A percentile compares a stretch with the other conserved stretches of the same genome.
Conservation (phyloP, 2,113 vertebrate genomes). For the Epinephelus moara region DNA sequence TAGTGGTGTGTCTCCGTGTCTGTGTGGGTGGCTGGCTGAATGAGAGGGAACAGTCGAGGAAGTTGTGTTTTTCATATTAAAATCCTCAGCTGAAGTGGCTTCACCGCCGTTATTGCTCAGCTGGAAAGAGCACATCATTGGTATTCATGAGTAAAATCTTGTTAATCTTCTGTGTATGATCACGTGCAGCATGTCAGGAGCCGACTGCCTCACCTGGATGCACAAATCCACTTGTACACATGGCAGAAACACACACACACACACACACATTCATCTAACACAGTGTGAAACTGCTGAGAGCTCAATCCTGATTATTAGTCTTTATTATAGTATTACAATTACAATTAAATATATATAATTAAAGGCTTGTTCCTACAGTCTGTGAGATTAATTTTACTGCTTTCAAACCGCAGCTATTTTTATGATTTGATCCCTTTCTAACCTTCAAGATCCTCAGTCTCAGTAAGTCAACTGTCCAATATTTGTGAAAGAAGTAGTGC, state of each 20-base stretch:
- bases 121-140: background rate
- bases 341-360: background rate
- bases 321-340: too few relatives aligned
- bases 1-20: too few relatives aligned
- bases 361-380: background rate
- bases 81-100: background rate
- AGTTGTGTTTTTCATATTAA: background rate
- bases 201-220: background rate
- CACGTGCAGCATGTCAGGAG: background rate
- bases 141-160: conserved; percentile 13
- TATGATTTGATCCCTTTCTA: background rate
- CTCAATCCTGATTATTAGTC: background rate
- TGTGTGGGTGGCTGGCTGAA: too few relatives aligned
- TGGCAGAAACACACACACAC: background rate
- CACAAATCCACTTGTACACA: background rate
- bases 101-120: background rate
- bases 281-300: background rate
- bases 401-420: conserved; percentile 6
- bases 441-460: background rate
- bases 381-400: background rate
- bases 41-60: background rate
- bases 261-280: background rate
- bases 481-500: conserved; percentile 21
- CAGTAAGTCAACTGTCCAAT: background rate
- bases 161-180: conserved; percentile 17